Evolutionary conservation across 2,113 vertebrate genomes (phyloP), one percentile per base, ranked within the genome.

Genomic region (Sander lucioperca): DNA sequence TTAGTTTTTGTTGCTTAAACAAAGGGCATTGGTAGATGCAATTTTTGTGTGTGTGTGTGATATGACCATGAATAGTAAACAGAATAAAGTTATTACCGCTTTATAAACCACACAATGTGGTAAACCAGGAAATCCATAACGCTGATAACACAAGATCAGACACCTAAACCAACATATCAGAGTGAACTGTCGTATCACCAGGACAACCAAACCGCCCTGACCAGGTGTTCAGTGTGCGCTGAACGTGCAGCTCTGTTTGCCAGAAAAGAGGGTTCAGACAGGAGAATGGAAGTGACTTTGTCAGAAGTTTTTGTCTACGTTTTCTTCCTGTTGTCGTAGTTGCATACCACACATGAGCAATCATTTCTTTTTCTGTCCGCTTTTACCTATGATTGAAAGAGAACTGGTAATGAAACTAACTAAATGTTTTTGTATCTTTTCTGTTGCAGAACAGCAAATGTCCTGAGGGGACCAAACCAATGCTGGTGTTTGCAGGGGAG

Each of bases 401-500:
- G 11, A 23, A 18, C 50, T 47, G 70, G 3, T 27, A 11, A 58
- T 5, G 14, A 11, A 33, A 11, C 23, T n/a, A n/a, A n/a, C 3
- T 16, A 1, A n/a, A n/a, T n/a, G 0, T 73, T 19, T 67, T 16
- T 39, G 15, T 68, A 15, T 74, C 16, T 62, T 62, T 54, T 85
- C 15, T 82, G 13, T 80, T 89, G 5, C 85, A 99, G 98, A 94
- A 86, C 58, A 95, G 94, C 80, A 99, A 97, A 80, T 98, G 96
- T 91, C 96, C 98, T 0, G 97, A 99, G 86, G 98, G 97, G 23
- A 98, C 98, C 80, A 99, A 99, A 74, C 98, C 98, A 0, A 94
- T 99, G 96, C 88, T 99, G 33, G 95, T 99, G 94, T 99, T 99
- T 93, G 96, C 98, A 39, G 98, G 98, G 9, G 97, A 99, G 1